A percentile compares a stretch with the other conserved stretches of the same genome.
These are phyloP conservation scores for Oryctolagus cuniculus DNA, from an alignment of 2,113 vertebrate genomes.

Conservation along the genomic window DNA sequence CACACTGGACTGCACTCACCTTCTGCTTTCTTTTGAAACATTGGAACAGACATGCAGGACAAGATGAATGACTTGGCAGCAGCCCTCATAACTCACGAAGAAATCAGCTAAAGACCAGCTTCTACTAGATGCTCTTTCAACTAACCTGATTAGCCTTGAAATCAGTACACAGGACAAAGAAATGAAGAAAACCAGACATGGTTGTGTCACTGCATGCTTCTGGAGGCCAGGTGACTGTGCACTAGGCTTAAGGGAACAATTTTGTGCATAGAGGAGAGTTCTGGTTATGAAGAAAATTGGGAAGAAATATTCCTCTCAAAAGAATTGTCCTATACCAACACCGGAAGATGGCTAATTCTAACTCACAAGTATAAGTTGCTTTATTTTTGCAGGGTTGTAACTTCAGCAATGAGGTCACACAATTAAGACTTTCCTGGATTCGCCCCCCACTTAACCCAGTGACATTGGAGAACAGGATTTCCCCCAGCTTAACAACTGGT, in stretches of 20 bases:
- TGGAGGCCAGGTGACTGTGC: not conserved
- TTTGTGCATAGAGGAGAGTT: not conserved
- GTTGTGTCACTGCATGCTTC: not conserved
- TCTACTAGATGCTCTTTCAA: not conserved
- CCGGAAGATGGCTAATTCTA: not conserved
- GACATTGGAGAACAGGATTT: slow-evolving; percentile 78
- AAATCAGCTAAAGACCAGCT: slow-evolving; percentile 44
- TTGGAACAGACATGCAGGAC: not conserved
- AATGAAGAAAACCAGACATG: not conserved
- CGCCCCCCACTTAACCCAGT: slow-evolving; percentile 70
- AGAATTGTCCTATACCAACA: not conserved
- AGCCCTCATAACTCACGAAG: not conserved
- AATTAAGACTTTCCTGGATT: slow-evolving; percentile 74
- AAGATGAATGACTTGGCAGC: slow-evolving; percentile 43
- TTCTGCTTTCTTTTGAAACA: slow-evolving; percentile 34
- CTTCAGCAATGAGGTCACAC: slow-evolving; percentile 23
- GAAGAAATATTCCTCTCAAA: slow-evolving; percentile 5
- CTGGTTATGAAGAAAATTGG: not conserved
- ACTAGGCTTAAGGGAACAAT: not conserved
- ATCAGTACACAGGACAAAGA: not conserved
- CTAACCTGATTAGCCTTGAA: slow-evolving; percentile 47
- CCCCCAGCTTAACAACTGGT: slow-evolving; percentile 80
- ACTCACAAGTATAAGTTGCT: not conserved
- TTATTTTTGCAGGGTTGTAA: slow-evolving; percentile 53
- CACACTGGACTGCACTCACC: not conserved